These are phyloP conservation scores for Ovis aries DNA, from an alignment of 2,113 vertebrate species.

Conservation along the genomic window ARS-UI_Ramb_v3.0 NC_056064.1:39231001-39231500, in stretches of 20 bases:
- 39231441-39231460: not conserved
- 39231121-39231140: not conserved
- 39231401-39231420: conserved; percentile 44
- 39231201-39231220: not conserved
- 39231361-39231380: conserved; percentile 1
- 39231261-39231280: not conserved
- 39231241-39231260: rapidly evolving
- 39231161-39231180: not conserved
- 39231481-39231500: not conserved
- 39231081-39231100: not conserved
- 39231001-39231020: not conserved
- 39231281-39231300: not conserved
- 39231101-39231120: not conserved
- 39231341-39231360: conserved; percentile 48
- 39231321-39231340: conserved; percentile 38
- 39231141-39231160: not conserved
- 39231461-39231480: not conserved
- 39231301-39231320: conserved; percentile 33
- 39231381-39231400: conserved; percentile 44
- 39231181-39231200: not conserved
- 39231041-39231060: not conserved
- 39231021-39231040: not conserved
- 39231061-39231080: not conserved
- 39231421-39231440: not conserved
- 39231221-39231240: not conserved